Evolutionary conservation across 2,888 invertebrate species (phyloP).

Genomic region (Rotaria macrura): DNA sequence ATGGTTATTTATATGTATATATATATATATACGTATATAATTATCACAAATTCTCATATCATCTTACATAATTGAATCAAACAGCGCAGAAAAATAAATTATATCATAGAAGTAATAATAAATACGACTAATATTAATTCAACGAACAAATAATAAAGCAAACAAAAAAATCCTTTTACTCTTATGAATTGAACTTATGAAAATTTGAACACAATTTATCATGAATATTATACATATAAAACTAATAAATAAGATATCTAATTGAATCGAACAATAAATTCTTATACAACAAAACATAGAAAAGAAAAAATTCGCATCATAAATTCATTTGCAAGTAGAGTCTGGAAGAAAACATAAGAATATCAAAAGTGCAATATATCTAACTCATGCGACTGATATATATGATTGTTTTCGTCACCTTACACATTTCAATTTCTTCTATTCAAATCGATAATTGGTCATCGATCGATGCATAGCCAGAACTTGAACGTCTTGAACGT

Average conservation of each 20-base stretch:
- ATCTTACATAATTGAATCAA: not conserved
- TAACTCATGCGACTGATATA: too few species aligned
- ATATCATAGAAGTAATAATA: too few species aligned
- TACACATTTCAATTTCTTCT: not conserved
- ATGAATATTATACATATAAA: not conserved
- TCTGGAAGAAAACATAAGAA: too few species aligned
- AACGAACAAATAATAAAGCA: constrained; percentile 1
- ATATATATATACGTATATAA: too few species aligned
- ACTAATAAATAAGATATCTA: not conserved
- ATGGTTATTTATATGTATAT: not conserved
- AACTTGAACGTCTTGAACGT: constrained; percentile 18
- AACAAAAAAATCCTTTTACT: not conserved
- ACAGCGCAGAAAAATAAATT: not conserved
- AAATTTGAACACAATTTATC: not conserved
- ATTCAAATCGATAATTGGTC: not conserved
- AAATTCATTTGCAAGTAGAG: too few species aligned
- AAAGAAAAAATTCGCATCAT: not conserved
- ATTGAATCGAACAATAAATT: not conserved
- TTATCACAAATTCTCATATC: not conserved
- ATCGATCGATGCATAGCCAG: not conserved
- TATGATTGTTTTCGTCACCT: not conserved
- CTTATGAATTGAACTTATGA: not conserved
- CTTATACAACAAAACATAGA: not conserved
- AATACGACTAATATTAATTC: not conserved
- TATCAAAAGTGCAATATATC: too few species aligned